Conservation (phyloP, 2,113 vertebrate species). For the Sigmodon hispidus region DNA sequence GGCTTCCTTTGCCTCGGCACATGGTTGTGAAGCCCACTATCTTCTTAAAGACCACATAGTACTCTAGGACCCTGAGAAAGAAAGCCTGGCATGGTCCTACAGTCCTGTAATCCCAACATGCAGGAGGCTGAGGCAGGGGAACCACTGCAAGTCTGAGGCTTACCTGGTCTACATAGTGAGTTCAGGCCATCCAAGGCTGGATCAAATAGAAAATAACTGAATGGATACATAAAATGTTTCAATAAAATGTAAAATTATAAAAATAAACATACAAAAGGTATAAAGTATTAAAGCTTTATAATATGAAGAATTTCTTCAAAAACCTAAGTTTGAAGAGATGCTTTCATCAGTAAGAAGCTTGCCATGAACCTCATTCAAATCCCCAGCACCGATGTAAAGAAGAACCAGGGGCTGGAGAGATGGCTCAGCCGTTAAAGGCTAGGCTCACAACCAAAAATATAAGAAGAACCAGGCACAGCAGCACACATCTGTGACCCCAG, state of each 20-base stretch:
- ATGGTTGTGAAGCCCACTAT: not conserved
- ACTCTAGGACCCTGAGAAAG: not conserved
- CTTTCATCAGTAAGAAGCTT: not conserved
- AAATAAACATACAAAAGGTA: not conserved
- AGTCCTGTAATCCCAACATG: not conserved
- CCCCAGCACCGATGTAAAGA: not conserved
- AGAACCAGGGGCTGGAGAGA: too few species aligned
- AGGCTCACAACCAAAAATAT: too few species aligned
- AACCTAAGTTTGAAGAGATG: not conserved
- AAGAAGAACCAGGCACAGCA: not conserved
- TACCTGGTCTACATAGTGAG: not conserved
- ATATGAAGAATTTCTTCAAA: conserved; percentile 2
- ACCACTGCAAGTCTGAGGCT: not conserved
- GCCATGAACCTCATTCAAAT: not conserved
- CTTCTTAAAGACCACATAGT: not conserved
- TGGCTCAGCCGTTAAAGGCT: too few species aligned
- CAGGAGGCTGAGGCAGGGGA: not conserved
- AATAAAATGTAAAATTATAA: conserved; percentile 5
- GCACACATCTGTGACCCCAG: not conserved
- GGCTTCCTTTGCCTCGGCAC: not conserved
- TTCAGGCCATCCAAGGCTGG: not conserved
- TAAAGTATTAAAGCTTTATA: not conserved
- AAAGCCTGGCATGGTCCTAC: accelerated
- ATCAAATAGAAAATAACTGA: not conserved
- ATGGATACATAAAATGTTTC: conserved; percentile 6